Conservation (phyloP, 2,797 vertebrate species). For the Mormyrops attenuatus region DNA sequence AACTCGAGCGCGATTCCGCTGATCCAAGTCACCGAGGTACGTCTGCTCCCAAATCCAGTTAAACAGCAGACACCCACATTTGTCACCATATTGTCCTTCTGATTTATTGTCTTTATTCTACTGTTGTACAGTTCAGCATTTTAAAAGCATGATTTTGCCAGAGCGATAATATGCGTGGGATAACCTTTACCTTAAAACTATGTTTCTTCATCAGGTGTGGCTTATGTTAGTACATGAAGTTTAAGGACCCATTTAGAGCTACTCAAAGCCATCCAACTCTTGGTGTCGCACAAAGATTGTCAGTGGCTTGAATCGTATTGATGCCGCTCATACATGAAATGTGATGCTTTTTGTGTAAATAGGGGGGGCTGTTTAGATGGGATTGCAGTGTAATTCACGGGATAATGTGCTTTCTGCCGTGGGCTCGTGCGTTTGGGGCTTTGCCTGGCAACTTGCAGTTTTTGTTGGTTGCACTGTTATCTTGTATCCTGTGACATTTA, state of each 20-base stretch:
- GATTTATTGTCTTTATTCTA: neutral
- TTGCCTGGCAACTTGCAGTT: neutral
- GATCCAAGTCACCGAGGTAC: slow-evolving; percentile 63
- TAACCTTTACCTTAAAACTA: neutral
- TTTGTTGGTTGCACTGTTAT: neutral
- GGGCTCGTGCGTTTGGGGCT: neutral
- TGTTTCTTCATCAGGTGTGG: neutral
- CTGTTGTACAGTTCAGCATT: neutral
- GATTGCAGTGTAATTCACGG: neutral
- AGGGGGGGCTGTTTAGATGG: neutral
- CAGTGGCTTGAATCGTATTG: neutral
- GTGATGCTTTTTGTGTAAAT: neutral
- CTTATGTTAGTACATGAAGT: neutral
- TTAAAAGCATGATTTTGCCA: neutral
- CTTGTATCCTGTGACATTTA: neutral
- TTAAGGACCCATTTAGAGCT: neutral
- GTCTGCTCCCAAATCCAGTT: too few relatives aligned
- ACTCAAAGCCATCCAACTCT: neutral
- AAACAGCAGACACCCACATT: neutral
- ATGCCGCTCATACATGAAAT: neutral
- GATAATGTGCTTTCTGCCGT: neutral
- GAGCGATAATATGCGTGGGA: neutral
- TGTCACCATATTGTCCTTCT: neutral
- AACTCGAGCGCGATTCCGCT: slow-evolving; percentile 53
- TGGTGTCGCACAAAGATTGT: neutral